phyloP scores from a whole-genome alignment of 2,888 invertebrate genomes.

The Sylvicola fuscatus region DNA sequence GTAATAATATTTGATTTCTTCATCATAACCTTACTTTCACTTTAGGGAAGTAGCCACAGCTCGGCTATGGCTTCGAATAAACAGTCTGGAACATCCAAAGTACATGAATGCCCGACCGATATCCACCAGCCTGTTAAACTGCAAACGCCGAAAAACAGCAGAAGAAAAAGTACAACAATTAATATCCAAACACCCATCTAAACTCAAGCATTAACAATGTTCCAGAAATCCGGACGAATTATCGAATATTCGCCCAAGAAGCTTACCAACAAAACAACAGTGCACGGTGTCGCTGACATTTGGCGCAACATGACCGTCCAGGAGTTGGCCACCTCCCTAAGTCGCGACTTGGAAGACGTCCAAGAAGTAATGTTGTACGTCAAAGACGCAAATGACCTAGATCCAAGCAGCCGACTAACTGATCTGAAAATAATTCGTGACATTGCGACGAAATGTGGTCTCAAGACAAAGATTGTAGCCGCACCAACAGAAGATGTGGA shows the following conservation, averaged over 20 bases:
- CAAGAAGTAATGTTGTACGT: conserved; percentile 46
- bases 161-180: no score
- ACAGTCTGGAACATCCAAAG: no score
- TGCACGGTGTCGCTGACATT: conserved; percentile 33
- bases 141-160: no score
- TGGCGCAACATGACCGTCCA: conserved; percentile 66
- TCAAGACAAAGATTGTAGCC: conserved; percentile 33
- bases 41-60: no score
- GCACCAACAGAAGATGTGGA: conserved; percentile 17
- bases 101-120: no score
- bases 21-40: no score
- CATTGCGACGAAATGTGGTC: conserved; percentile 46
- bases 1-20: no score
- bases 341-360: conserved; percentile 43
- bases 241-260: conserved; percentile 15
- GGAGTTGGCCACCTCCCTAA: conserved; percentile 45
- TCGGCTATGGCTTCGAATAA: no score
- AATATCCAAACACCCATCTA: no score
- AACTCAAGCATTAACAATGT: no score
- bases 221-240: no score
- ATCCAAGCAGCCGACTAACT: conserved; percentile 34
- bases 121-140: no score
- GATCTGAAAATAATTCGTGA: conserved; percentile 43
- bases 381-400: conserved; percentile 33
- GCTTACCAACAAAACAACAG: conserved; percentile 10